Evolutionary conservation across 2,113 vertebrate species (phyloP).

Genomic region (Meriones unguiculatus): DNA sequence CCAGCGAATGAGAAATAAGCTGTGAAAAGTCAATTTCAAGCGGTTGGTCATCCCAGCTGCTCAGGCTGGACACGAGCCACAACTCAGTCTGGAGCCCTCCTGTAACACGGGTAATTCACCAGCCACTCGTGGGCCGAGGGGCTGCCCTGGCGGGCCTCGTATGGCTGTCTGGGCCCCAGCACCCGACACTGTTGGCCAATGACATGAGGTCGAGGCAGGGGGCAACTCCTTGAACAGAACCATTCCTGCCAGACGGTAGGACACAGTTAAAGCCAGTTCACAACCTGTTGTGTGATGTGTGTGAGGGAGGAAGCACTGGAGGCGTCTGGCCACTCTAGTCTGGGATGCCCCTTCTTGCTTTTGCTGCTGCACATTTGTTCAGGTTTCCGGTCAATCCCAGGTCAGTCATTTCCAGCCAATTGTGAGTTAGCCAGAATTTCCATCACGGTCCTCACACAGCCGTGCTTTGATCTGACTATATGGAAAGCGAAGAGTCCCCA

Average conservation of each 20-base stretch:
- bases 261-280: background rate
- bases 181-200: background rate
- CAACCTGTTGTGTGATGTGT: background rate
- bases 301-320: background rate
- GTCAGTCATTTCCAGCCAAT: background rate
- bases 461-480: background rate
- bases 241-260: background rate
- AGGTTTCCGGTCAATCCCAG: background rate
- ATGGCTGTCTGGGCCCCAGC: too few relatives aligned
- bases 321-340: background rate
- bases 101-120: rapidly evolving
- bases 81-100: background rate
- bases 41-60: background rate
- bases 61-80: background rate
- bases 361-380: background rate
- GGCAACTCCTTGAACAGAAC: background rate
- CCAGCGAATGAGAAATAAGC: background rate
- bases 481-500: background rate
- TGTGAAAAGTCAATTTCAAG: background rate
- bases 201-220: background rate
- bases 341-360: background rate
- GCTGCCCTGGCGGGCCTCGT: background rate
- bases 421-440: background rate
- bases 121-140: rapidly evolving
- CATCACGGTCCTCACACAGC: background rate